These are phyloP conservation scores for Elephantulus edwardii DNA, from an alignment of 2,113 vertebrate genomes.

Conservation along the genomic window DNA sequence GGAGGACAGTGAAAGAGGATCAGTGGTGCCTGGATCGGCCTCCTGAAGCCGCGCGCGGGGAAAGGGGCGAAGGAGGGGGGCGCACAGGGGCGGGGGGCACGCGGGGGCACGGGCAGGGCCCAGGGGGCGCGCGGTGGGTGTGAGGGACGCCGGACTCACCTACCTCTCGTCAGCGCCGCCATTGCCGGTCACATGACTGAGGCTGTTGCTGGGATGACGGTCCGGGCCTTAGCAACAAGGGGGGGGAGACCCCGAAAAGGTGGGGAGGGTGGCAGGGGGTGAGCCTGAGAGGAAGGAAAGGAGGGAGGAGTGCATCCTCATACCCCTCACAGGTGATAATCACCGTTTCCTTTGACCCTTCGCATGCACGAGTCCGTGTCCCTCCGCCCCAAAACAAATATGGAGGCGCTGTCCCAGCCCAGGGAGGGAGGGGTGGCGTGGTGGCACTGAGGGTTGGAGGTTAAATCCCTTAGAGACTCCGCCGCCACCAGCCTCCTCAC, in stretches of 20 bases:
- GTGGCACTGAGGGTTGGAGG: conserved; percentile 49
- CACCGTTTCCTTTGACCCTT: conserved; percentile 36
- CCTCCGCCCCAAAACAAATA: conserved; percentile 64
- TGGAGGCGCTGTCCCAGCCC: conserved; percentile 54
- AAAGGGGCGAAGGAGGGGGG: neutral
- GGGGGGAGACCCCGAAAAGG: conserved; percentile 54
- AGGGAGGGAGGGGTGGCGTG: conserved; percentile 44
- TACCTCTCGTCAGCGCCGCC: conserved; percentile 87
- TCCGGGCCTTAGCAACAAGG: conserved; percentile 82
- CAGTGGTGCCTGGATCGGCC: neutral
- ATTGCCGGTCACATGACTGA: conserved; percentile 80
- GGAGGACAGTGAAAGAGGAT: neutral
- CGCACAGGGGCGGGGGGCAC: neutral
- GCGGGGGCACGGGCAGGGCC: neutral
- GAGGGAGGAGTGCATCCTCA: neutral
- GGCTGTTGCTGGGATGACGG: conserved; percentile 83
- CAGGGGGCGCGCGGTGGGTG: conserved; percentile 61
- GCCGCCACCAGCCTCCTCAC: neutral
- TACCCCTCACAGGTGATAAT: neutral
- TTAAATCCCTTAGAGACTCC: conserved; percentile 30
- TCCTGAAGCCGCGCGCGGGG: neutral
- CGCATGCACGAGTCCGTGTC: conserved; percentile 31
- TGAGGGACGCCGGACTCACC: conserved; percentile 80
- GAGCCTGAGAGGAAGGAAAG: neutral
- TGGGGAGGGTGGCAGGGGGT: conserved; percentile 41